A percentile compares a stretch with the other conserved stretches of the same genome.
Conservation (phyloP, 35 echinoderm and acorn worm species). For the Lytechinus pictus region DNA sequence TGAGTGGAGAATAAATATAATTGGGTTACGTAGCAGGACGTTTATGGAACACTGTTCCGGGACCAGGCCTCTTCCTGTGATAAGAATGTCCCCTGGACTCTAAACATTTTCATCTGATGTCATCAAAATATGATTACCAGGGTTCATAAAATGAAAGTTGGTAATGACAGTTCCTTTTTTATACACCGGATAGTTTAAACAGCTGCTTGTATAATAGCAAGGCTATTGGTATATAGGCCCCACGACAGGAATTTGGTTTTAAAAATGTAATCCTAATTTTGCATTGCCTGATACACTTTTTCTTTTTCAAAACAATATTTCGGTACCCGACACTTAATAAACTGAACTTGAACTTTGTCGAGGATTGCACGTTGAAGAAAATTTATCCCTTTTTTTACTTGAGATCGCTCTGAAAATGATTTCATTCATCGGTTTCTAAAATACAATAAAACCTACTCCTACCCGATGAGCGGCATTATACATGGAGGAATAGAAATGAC, state of each 20-base stretch:
- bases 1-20: not conserved
- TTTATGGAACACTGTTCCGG: not conserved
- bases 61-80: not conserved
- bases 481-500: not conserved
- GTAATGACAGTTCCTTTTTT: too few species aligned
- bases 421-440: not conserved
- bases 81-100: constrained; percentile 16
- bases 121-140: not conserved
- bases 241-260: too few species aligned
- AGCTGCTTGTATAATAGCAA: too few species aligned
- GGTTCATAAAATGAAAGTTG: not conserved
- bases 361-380: too few species aligned
- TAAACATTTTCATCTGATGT: constrained; percentile 3
- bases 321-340: too few species aligned
- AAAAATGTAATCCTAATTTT: too few species aligned
- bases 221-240: too few species aligned
- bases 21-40: constrained; percentile 4
- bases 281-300: too few species aligned
- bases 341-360: too few species aligned
- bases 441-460: not conserved
- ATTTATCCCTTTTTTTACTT: too few species aligned
- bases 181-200: too few species aligned
- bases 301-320: too few species aligned
- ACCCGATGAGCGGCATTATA: not conserved
- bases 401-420: not conserved